Conservation (phyloP, 2,113 vertebrate genomes). For the Ornithorhynchus anatinus region DNA sequence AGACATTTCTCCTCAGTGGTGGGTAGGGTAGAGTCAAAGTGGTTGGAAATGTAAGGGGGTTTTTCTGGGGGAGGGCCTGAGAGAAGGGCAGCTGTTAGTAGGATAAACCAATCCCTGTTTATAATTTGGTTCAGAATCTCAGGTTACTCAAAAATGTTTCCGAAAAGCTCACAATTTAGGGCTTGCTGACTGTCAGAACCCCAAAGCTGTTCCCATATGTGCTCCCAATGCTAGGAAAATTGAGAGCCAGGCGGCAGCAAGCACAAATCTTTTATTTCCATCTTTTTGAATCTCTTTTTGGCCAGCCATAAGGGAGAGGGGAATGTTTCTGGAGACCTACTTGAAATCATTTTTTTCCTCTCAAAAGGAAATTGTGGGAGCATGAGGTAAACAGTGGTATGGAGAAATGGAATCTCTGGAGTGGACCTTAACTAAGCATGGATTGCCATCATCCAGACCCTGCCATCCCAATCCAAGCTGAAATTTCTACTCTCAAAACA, state of each 20-base stretch:
- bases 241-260: not conserved
- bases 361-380: slow-evolving; percentile 35
- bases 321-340: slow-evolving; percentile 11
- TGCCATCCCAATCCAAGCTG: no score
- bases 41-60: no score
- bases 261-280: not conserved
- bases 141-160: not conserved
- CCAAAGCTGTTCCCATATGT: not conserved
- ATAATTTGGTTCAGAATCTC: no score
- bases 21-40: no score
- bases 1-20: no score
- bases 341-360: not conserved
- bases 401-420: not conserved
- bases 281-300: not conserved
- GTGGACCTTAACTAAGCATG: no score
- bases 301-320: not conserved
- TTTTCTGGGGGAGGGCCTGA: no score
- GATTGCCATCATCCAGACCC: no score
- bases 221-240: slow-evolving; percentile 16
- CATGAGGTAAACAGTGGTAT: slow-evolving; percentile 6
- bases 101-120: no score
- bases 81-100: no score
- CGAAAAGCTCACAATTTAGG: not conserved
- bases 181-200: not conserved
- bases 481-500: no score